Base-by-base conservation (phyloP, 2,113 vertebrate genomes). In the Lophura nycthemera region DNA sequence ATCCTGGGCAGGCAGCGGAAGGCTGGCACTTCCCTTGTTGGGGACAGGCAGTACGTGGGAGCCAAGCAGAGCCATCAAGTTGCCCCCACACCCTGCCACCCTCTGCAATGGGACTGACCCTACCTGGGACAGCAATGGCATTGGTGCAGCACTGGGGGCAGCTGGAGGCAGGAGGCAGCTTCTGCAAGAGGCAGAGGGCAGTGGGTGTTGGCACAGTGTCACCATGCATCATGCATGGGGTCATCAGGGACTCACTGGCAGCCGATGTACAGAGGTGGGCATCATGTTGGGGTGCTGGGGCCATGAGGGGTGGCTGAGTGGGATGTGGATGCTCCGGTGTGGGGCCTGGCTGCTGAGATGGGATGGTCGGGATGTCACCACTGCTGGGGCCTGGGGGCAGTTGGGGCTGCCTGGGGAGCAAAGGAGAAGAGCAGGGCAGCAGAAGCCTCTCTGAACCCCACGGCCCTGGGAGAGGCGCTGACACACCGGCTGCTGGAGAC, bases 111-210 rank as follows among this genome's bases (percentile, higher is more conserved):
- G 7, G 32, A 85, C 4, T 8, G 19, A 21, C 36, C 4, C 1
- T 76, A 94, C 94, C 95, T 93, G 92, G 71, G 76, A 17, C 30
- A 1, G n/a, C 0, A 16, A 32, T 17, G 85, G 63, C 42, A 59
- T 92, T 20, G 1, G 93, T 81, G 38, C 14, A 94, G 88, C 94
- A 93, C 59, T 95, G 86, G 19, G 86, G 83, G 27, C 94, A 65
- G 60, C 79, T 1, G 3, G 82, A 42, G 30, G 66, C 4, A 0
- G 61, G 69, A 64, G 54, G 74, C 77, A 88, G 83, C 74, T 92
- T 95, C 96, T 96, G 93, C 52, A 47, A 61, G 81, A 86, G 45
- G 24, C 36, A 24, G 38, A 8, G 2, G 30, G 65, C 52, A 73
- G 64, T 0, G 3, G 8, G 19, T 52, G 18, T 50, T 8, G 22